A percentile compares a stretch with the other conserved stretches of the same genome.
Evolutionary conservation across 1,140 invertebrate genomes (phyloP).

Genomic region (Brachionus calyciflorus): DNA sequence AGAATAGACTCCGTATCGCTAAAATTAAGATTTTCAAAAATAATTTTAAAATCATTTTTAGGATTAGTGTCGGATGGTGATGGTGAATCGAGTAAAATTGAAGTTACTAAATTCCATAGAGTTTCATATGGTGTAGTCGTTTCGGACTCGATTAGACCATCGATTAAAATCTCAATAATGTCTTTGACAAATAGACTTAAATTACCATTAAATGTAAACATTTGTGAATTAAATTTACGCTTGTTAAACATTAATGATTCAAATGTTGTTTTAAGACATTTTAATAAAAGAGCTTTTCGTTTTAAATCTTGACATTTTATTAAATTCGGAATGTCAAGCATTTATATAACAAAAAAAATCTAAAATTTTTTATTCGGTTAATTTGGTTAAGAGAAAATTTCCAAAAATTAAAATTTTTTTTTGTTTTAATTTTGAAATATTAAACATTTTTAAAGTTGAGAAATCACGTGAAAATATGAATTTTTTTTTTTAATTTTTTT

Average conservation of each 20-base stretch:
- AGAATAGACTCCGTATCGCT: neutral
- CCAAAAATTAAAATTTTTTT: neutral
- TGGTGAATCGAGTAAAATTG: neutral
- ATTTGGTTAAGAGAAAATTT: neutral
- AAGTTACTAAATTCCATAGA: neutral
- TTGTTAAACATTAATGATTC: conserved; percentile 10
- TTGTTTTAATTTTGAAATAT: neutral
- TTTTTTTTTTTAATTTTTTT: too few relatives aligned
- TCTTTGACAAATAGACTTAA: neutral
- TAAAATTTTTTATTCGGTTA: neutral
- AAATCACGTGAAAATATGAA: too few relatives aligned
- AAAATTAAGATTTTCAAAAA: neutral
- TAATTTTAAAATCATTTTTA: neutral
- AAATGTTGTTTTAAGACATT: conserved; percentile 11
- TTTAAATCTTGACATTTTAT: neutral
- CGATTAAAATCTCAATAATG: neutral
- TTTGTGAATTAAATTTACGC: neutral
- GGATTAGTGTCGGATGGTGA: neutral
- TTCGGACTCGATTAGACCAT: neutral
- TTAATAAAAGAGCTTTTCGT: neutral
- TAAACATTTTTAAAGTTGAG: neutral
- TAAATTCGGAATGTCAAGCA: neutral
- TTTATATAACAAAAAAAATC: neutral
- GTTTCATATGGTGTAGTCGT: neutral
- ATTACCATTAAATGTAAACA: conserved; percentile 3